Evolutionary conservation across 2,113 vertebrate genomes (phyloP).

Genomic region (Amazona vittata): DNA sequence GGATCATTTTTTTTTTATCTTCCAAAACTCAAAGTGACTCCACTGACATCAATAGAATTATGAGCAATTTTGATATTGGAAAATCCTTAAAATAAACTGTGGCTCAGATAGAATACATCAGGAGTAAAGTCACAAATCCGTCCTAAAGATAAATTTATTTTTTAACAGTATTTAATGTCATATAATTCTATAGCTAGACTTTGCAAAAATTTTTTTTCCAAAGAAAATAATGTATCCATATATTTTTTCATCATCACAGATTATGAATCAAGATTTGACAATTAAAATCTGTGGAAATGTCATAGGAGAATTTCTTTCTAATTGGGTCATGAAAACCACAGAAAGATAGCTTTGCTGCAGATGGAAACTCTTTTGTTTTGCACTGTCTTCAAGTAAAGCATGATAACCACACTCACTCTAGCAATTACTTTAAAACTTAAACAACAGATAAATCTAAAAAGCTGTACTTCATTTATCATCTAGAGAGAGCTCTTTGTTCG

Average conservation of each 20-base stretch:
- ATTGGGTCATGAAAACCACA: slow-evolving; percentile 70
- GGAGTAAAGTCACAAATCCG: not conserved
- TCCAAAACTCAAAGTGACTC: not conserved
- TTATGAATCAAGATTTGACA: slow-evolving; percentile 51
- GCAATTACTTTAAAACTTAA: slow-evolving; percentile 76
- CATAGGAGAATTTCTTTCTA: slow-evolving; percentile 52
- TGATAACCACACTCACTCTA: slow-evolving; percentile 64
- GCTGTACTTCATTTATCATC: slow-evolving; percentile 78
- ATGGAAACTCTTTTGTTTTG: slow-evolving; percentile 40
- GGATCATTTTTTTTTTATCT: not conserved
- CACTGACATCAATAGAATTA: not conserved
- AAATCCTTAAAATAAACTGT: not conserved
- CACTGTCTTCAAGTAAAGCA: not conserved
- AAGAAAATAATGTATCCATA: not conserved
- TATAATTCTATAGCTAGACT: not conserved
- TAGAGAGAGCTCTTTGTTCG: slow-evolving; percentile 75
- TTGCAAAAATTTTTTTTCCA: not conserved
- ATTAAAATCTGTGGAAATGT: slow-evolving; percentile 71
- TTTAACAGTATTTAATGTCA: not conserved
- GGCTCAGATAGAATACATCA: not conserved
- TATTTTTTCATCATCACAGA: not conserved
- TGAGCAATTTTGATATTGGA: not conserved
- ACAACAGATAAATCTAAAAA: slow-evolving; percentile 78
- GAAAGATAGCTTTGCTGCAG: not conserved
- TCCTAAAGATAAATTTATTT: not conserved